Evolutionary conservation across 2,888 invertebrate genomes (phyloP), one percentile per base, ranked within the genome.

Genomic region (Chalcis sispes): DNA sequence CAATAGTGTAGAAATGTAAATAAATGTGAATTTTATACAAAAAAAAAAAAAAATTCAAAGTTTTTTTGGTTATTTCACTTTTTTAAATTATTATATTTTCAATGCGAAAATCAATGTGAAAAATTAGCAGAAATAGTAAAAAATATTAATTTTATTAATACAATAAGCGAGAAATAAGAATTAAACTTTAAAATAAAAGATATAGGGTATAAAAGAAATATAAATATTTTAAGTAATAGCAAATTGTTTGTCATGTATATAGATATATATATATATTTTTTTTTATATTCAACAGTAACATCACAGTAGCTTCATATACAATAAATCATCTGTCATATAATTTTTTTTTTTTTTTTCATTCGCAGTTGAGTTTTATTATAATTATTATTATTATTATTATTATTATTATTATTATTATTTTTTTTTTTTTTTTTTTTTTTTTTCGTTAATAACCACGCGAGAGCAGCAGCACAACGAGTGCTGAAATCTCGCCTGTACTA

Each of bases 291-390:
- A 88, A 88, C 88, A 86, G 85, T 86, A 88, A 88, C 87, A 87
- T 88, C 87, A 87, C 88, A 88, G 88, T 85, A 86, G 87, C 86
- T 87, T 88, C 85, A 87, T 88, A 85, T 87, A 88, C 86, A 87
- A 86, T 86, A 87, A 85, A 85, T 83, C 76, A 83, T 83, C 81
- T 80, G 76, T 83, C 77, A 83, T 80, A 83, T 84, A 85, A 83
- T 83, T 74, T 79, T 78, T 79, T 79, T 64, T 61, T 79, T 78
- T 75, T 79, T 64, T 61, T 79, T 78, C 76, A 79, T 71, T 69
- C 58, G 54, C 65, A 74, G 70, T 72, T 75, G 64, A 80, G 72
- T 77, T 79, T 77, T n/a, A 72, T 74, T 58, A n/a, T n/a, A n/a
- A n/a, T n/a, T n/a, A n/a, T n/a, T n/a, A n/a, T n/a, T n/a, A n/a